phyloP scores from a whole-genome alignment of 1,140 invertebrate species.

The Trichonephila clavata region DNA sequence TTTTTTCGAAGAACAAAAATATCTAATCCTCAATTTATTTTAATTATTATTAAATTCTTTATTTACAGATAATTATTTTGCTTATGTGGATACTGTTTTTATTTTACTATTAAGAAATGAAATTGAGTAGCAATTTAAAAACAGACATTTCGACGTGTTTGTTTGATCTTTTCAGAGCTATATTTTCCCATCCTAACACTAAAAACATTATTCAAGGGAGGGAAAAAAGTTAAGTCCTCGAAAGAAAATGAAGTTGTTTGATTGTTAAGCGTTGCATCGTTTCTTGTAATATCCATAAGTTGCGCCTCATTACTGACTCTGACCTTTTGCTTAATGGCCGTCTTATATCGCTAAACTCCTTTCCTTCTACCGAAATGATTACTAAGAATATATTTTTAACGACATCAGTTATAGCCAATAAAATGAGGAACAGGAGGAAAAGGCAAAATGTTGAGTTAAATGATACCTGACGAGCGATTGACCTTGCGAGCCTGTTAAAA shows the following conservation, averaged over 20 bases:
- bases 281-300: constrained; percentile 67
- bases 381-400: constrained; percentile 74
- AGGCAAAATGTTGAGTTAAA: constrained; percentile 67
- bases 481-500: constrained; percentile 58
- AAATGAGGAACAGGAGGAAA: constrained; percentile 61
- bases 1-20: too few species aligned
- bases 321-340: constrained; percentile 69
- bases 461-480: constrained; percentile 75
- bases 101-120: too few species aligned
- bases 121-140: too few species aligned
- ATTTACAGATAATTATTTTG: too few species aligned
- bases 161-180: not conserved
- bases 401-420: constrained; percentile 71
- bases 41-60: too few species aligned
- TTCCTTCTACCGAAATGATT: constrained; percentile 50
- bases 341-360: constrained; percentile 52
- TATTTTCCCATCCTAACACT: not conserved
- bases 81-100: too few species aligned
- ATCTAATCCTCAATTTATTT: too few species aligned
- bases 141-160: too few species aligned
- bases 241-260: constrained; percentile 60
- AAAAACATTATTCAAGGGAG: not conserved
- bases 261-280: constrained; percentile 52
- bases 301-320: constrained; percentile 73
- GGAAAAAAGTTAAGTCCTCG: not conserved